Evolutionary conservation across 2,113 vertebrate species (phyloP).

Genomic region (Rousettus leschenaultii): DNA sequence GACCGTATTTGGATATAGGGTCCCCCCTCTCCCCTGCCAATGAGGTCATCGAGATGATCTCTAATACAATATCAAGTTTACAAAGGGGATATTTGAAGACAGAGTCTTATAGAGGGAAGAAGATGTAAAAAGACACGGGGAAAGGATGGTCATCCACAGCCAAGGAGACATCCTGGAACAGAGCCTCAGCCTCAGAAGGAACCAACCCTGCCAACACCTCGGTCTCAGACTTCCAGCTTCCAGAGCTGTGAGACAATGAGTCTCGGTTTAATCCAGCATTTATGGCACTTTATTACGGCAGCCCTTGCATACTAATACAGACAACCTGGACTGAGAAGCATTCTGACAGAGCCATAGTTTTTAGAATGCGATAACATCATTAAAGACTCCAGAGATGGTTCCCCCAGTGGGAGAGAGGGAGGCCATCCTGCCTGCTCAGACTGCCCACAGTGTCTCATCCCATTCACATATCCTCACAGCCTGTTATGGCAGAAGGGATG

Average conservation of each 20-base stretch:
- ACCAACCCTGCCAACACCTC: not conserved
- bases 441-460: too few species aligned
- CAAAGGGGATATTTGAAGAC: not conserved
- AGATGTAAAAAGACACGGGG: accelerated
- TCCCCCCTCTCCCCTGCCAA: too few species aligned
- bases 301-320: not conserved
- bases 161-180: not conserved
- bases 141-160: not conserved
- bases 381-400: not conserved
- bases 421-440: not conserved
- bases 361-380: not conserved
- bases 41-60: not conserved
- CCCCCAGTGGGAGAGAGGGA: not conserved
- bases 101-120: not conserved
- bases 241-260: not conserved
- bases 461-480: not conserved
- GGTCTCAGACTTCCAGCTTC: not conserved
- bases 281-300: not conserved
- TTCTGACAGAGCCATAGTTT: not conserved
- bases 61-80: not conserved
- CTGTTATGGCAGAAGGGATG: not conserved
- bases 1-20: not conserved
- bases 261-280: not conserved
- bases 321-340: not conserved
- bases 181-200: not conserved